Percentiles rank a stretch among this genome's conserved stretches.
These are phyloP conservation scores for Brachirus orientalis DNA, from an alignment of 2,113 vertebrate genomes.

Conservation along the genomic window DNA sequence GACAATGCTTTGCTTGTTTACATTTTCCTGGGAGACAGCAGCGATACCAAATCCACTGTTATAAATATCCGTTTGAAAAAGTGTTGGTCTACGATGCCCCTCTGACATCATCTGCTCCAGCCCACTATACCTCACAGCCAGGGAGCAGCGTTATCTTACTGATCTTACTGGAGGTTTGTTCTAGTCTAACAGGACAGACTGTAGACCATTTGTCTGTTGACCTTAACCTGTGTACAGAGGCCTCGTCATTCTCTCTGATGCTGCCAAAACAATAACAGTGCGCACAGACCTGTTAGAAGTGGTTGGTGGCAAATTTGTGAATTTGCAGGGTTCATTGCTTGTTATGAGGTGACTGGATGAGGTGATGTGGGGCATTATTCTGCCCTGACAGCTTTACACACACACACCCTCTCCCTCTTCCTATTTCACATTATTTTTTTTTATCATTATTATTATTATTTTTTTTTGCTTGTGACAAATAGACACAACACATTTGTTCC, in stretches of 20 bases:
- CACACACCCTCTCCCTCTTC: not conserved
- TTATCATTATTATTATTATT: not conserved
- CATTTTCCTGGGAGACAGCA: no score
- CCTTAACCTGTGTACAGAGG: slow-evolving; percentile 35
- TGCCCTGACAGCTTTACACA: slow-evolving; percentile 11
- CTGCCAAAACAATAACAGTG: slow-evolving; percentile 49
- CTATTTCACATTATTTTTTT: not conserved
- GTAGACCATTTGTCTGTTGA: slow-evolving; percentile 50
- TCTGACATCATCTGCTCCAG: slow-evolving; percentile 10
- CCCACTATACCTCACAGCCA: slow-evolving; percentile 11
- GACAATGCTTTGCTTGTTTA: no score
- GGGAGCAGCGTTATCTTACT: slow-evolving; percentile 38
- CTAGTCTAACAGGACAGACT: slow-evolving; percentile 30
- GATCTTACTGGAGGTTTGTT: slow-evolving; percentile 39
- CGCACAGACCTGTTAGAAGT: slow-evolving; percentile 13
- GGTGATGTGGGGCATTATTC: not conserved
- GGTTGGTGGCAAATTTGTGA: slow-evolving; percentile 32
- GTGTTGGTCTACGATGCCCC: not conserved
- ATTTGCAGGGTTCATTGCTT: slow-evolving; percentile 54
- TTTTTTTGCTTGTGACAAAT: slow-evolving; percentile 32
- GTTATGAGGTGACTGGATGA: slow-evolving; percentile 39
- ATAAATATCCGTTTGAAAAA: slow-evolving; percentile 5
- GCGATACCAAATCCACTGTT: not conserved
- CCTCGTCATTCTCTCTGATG: slow-evolving; percentile 30
- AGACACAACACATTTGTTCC: slow-evolving; percentile 61